These are phyloP conservation scores for Amphiduros pacificus DNA, from an alignment of 2,888 invertebrate species.

Conservation along the genomic window DNA sequence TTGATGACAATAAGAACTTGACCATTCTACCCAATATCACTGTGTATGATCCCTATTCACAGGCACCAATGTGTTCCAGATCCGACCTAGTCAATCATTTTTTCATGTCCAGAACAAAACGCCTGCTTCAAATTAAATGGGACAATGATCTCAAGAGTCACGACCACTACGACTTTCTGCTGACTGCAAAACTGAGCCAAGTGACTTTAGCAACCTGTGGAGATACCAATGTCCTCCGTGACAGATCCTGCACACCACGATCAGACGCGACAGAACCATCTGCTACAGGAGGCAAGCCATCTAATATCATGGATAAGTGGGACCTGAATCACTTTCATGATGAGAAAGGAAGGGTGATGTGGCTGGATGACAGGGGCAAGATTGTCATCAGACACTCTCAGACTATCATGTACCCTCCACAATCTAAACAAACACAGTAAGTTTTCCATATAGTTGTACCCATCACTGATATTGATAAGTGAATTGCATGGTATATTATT, in stretches of 20 bases:
- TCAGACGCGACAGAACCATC: not conserved
- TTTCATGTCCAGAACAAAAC: conserved; percentile 13
- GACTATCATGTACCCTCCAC: not conserved
- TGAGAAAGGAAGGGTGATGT: not conserved
- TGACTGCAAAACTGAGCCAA: conserved; percentile 5
- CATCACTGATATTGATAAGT: no score
- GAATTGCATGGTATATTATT: no score
- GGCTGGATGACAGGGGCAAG: not conserved
- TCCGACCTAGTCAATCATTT: conserved; percentile 16
- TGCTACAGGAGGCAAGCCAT: not conserved
- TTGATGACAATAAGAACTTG: not conserved
- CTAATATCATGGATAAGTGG: not conserved
- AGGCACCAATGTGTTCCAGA: conserved; percentile 5
- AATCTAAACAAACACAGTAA: not conserved
- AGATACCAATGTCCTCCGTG: conserved; percentile 11
- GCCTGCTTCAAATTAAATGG: conserved; percentile 7
- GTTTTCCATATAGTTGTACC: no score
- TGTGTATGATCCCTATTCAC: not conserved
- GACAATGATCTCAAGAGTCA: conserved; percentile 12
- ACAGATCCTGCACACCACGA: conserved; percentile 1
- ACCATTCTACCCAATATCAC: conserved; percentile 13
- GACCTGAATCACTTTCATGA: not conserved
- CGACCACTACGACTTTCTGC: conserved; percentile 18
- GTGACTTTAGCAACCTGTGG: conserved; percentile 9
- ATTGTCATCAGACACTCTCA: not conserved